phyloP scores from a whole-genome alignment of 2,113 vertebrate species.

The Scomber japonicus region DNA sequence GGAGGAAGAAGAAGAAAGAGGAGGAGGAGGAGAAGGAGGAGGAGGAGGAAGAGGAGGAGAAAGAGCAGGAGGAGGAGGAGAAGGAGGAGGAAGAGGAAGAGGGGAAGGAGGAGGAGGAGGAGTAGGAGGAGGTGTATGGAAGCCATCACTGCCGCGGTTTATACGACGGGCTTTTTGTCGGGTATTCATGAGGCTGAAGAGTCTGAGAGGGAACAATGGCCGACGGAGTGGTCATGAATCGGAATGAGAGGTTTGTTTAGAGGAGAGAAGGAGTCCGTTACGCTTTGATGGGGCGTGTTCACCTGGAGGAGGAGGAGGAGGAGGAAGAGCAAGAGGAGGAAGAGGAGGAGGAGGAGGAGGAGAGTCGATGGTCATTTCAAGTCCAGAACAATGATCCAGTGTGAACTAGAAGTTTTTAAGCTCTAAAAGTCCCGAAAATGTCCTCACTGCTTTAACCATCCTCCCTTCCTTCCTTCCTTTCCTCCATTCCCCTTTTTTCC shows the following conservation, averaged over 20 bases:
- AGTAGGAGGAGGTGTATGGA: constrained; percentile 84
- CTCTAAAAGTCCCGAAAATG: too few species aligned
- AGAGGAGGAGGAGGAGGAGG: constrained; percentile 33
- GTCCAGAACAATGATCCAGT: constrained; percentile 84
- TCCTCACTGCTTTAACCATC: too few species aligned
- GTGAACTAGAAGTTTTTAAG: too few species aligned
- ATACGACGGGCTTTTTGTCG: constrained; percentile 85
- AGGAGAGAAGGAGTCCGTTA: constrained; percentile 70
- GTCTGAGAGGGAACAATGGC: constrained; percentile 78
- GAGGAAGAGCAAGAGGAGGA: background rate
- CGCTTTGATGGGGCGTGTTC: constrained; percentile 54
- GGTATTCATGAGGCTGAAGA: constrained; percentile 88
- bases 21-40: too few species aligned
- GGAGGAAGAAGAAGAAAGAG: too few species aligned
- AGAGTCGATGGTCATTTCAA: constrained; percentile 83
- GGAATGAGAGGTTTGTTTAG: constrained; percentile 77
- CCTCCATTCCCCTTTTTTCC: too few species aligned
- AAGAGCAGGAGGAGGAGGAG: too few species aligned
- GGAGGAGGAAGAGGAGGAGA: too few species aligned
- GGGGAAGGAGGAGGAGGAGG: too few species aligned
- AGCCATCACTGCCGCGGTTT: constrained; percentile 86
- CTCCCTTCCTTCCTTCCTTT: too few species aligned
- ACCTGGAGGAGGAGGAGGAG: constrained; percentile 5
- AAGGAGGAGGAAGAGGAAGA: too few species aligned
- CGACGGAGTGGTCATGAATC: constrained; percentile 73